Conservation (phyloP, 2,797 vertebrate genomes). For the Neostethus bicornis region DNA sequence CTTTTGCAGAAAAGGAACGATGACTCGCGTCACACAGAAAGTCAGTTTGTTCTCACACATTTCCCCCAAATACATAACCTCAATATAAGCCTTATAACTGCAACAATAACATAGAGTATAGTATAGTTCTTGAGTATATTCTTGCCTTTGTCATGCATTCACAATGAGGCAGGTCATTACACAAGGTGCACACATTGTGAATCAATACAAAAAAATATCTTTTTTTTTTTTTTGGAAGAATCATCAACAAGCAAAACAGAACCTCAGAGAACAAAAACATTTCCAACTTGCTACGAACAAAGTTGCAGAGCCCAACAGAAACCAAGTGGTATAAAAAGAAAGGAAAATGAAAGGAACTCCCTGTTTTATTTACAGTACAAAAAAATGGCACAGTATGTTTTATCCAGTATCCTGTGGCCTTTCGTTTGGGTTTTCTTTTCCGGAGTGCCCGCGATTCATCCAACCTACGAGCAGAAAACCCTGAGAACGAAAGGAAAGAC, state of each 20-base stretch:
- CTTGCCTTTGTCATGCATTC: conserved; percentile 79
- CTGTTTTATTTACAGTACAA: conserved; percentile 70
- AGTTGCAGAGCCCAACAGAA: conserved; percentile 74
- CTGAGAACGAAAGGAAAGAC: conserved; percentile 61
- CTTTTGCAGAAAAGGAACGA: conserved; percentile 30
- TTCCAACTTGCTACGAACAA: conserved; percentile 76
- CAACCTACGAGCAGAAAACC: conserved; percentile 83
- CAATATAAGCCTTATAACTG: conserved; percentile 66
- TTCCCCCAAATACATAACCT: conserved; percentile 60
- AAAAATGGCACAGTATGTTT: conserved; percentile 85
- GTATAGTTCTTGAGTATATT: conserved; percentile 73
- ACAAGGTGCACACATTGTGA: conserved; percentile 72
- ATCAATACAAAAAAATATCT: conserved; percentile 58
- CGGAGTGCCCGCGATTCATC: conserved; percentile 34
- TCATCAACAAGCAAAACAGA: conserved; percentile 70
- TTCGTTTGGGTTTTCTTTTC: conserved; percentile 38
- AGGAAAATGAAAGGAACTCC: conserved; percentile 36
- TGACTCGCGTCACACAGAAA: conserved; percentile 28
- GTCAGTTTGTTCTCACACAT: conserved; percentile 32
- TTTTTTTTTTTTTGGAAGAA: conserved; percentile 74
- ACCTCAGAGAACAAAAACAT: conserved; percentile 71
- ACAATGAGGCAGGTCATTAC: conserved; percentile 78
- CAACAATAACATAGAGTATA: conserved; percentile 76
- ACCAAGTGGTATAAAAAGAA: conserved; percentile 66
- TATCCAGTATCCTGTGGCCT: conserved; percentile 57